These are phyloP conservation scores for Neoascia interrupta DNA, from an alignment of 2,888 invertebrate species.

Conservation along the genomic window DNA sequence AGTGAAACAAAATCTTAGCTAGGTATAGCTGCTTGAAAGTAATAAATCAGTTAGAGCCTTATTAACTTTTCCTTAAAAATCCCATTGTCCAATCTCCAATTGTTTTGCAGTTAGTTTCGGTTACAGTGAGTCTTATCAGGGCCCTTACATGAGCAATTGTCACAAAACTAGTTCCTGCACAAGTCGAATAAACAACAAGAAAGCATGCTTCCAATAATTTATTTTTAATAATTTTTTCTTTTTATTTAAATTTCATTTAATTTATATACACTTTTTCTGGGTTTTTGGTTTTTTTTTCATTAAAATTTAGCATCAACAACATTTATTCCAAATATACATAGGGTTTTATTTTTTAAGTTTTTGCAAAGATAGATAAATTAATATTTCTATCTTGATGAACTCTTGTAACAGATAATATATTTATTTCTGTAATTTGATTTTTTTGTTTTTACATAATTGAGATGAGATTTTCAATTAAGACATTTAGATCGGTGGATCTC, in stretches of 20 bases:
- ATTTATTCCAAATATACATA: slow-evolving; percentile 69
- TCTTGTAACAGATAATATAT: slow-evolving; percentile 59
- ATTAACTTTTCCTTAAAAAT: too few relatives aligned
- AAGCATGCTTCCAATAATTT: slow-evolving; percentile 64
- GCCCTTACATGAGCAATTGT: too few relatives aligned
- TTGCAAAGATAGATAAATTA: slow-evolving; percentile 21
- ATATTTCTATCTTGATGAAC: slow-evolving; percentile 48
- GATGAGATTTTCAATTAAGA: slow-evolving; percentile 32
- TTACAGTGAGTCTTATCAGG: too few relatives aligned
- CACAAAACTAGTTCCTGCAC: too few relatives aligned
- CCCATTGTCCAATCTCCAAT: too few relatives aligned
- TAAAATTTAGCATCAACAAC: slow-evolving; percentile 69
- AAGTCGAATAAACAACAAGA: slow-evolving; percentile 36
- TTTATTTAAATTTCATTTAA: slow-evolving; percentile 59
- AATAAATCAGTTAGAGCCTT: too few relatives aligned
- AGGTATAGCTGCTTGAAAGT: too few relatives aligned
- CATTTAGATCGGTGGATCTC: slow-evolving; percentile 4
- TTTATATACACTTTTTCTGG: slow-evolving; percentile 64
- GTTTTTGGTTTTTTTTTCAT: slow-evolving; percentile 53
- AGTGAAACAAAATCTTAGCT: too few relatives aligned
- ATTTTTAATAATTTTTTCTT: slow-evolving; percentile 63
- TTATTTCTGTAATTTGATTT: slow-evolving; percentile 27
- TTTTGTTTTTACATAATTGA: slow-evolving; percentile 36
- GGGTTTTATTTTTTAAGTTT: slow-evolving; percentile 19
- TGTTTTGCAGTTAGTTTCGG: too few relatives aligned